Evolutionary conservation across 2,888 invertebrate genomes (phyloP), one percentile per base, ranked within the genome.

Genomic region (Synanthedon formicaeformis): DNA sequence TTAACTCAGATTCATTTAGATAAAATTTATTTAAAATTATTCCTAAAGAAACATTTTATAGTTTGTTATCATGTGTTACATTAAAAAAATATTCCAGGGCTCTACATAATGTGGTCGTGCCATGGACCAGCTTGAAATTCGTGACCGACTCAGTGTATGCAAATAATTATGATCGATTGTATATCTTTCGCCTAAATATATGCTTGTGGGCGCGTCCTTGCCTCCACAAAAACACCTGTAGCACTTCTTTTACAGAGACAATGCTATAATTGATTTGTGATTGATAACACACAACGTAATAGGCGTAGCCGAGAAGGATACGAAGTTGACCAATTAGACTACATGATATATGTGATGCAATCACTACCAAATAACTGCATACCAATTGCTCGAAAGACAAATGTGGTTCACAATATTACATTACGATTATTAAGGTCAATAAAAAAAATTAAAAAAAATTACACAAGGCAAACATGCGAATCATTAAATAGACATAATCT

Each of bases 111-210:
- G 51, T 69, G 64, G 72, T 57, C 55, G 40, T 41, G 51, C n/a
- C 14, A 12, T 48, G 51, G 55, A 52, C 60, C 59, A 63, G 59
- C 56, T 60, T 57, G 54, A 55, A 57, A 66, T 61, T 74, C 75
- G 73, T 77, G 77, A 78, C 77, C 64, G 62, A 63, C 64, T 55
- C 58, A 61, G 66, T 65, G 67, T 71, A 75, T 73, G 73, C 68
- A 73, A 78, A 75, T 78, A 74, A 70, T 75, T 71, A 74, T 78
- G 79, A 80, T 78, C 69, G 78, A 80, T 34, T 80, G 70, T 63
- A 61, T 67, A 68, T 71, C 70, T 68, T 71, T 73, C 63, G 67
- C 65, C 69, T 65, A 75, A 76, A 49, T 16, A 11, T 49, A 65
- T 68, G 65, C 63, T 60, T 55, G 61, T 66, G 67, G 67, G 65